A percentile compares a stretch with the other conserved stretches of the same genome.
Evolutionary conservation across 2,888 invertebrate genomes (phyloP).

Genomic region (Ecliptopera silaceata): DNA sequence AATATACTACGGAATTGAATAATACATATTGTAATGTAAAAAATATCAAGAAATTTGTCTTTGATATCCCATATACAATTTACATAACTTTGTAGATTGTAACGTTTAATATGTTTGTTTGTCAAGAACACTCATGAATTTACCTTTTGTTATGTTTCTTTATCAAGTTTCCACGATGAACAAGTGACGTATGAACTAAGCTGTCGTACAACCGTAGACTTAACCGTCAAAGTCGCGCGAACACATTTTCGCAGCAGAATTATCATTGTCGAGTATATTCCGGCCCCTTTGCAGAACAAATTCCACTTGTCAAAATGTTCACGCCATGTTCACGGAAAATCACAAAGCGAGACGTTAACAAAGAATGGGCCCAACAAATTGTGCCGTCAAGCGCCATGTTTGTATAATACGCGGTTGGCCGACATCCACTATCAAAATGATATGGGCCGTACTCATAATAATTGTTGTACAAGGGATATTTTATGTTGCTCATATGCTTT

Average conservation of each 20-base stretch:
- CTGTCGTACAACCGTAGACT: slow-evolving; percentile 12
- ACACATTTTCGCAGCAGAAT: slow-evolving; percentile 46
- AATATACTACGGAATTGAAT: too few relatives aligned
- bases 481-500: background rate
- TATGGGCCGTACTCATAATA: slow-evolving; percentile 24
- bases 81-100: too few relatives aligned
- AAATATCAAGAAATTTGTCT: too few relatives aligned
- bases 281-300: slow-evolving; percentile 68
- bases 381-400: slow-evolving; percentile 69
- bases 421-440: slow-evolving; percentile 56
- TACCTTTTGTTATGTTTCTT: slow-evolving; percentile 16
- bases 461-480: background rate
- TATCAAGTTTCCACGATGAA: slow-evolving; percentile 18
- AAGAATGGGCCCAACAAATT: slow-evolving; percentile 76
- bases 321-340: slow-evolving; percentile 70
- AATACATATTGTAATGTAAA: too few relatives aligned
- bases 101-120: slow-evolving; percentile 16
- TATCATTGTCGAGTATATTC: slow-evolving; percentile 54
- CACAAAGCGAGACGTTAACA: slow-evolving; percentile 76
- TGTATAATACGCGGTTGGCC: slow-evolving; percentile 63
- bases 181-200: slow-evolving; percentile 26
- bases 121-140: slow-evolving; percentile 17
- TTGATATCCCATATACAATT: too few relatives aligned
- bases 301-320: slow-evolving; percentile 78
- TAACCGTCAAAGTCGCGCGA: slow-evolving; percentile 42